Evolutionary conservation across 2,888 invertebrate genomes (phyloP).

Genomic region (Arge pagana): DNA sequence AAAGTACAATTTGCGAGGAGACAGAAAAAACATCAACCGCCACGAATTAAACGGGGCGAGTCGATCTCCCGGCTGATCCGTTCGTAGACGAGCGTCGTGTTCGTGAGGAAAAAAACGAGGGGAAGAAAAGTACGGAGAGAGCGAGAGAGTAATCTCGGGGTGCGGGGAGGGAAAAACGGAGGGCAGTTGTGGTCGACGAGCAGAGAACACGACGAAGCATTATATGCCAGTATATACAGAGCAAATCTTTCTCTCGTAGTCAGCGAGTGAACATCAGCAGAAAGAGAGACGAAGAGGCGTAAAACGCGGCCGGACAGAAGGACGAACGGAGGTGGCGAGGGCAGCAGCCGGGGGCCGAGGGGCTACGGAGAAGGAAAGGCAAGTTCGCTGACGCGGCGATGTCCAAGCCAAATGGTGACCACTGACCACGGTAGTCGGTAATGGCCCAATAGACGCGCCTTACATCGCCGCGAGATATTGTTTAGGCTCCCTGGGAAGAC

Average conservation of each 20-base stretch:
- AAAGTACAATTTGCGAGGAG: too few relatives aligned
- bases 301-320: conserved; percentile 33
- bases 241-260: conserved; percentile 23
- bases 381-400: conserved; percentile 53
- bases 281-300: conserved; percentile 23
- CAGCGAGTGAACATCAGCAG: conserved; percentile 31
- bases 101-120: too few relatives aligned
- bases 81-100: too few relatives aligned
- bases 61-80: too few relatives aligned
- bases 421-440: conserved; percentile 50
- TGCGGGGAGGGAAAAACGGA: too few relatives aligned
- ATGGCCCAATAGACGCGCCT: conserved; percentile 58
- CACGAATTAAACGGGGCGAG: too few relatives aligned
- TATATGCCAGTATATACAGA: too few relatives aligned
- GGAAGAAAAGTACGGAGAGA: too few relatives aligned
- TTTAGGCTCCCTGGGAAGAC: conserved; percentile 43
- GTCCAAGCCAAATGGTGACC: conserved; percentile 55
- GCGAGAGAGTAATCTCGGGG: too few relatives aligned
- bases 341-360: conserved; percentile 34
- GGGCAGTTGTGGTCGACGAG: too few relatives aligned
- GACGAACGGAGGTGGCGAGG: conserved; percentile 45
- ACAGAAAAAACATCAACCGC: too few relatives aligned
- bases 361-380: conserved; percentile 26
- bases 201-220: too few relatives aligned
- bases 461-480: conserved; percentile 58